Conservation (phyloP, 2,113 vertebrate genomes). For the Cyphomyrus discorhynchus region DNA sequence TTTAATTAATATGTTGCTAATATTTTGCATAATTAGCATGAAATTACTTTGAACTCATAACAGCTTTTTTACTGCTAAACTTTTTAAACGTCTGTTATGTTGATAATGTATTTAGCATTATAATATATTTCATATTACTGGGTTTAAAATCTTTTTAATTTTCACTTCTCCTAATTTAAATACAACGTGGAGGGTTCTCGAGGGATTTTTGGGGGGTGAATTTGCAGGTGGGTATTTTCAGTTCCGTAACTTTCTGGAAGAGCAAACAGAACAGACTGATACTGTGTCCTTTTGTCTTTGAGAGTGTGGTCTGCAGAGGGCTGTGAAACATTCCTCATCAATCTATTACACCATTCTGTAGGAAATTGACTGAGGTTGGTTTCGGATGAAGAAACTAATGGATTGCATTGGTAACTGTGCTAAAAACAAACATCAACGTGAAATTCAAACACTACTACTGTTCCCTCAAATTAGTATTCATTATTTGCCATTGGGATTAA, state of each 20-base stretch:
- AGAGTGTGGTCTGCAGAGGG: not conserved
- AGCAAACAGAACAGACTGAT: not conserved
- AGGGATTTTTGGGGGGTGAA: not conserved
- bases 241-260: not conserved
- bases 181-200: not conserved
- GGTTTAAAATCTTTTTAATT: not conserved
- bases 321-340: not conserved
- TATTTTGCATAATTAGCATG: not conserved
- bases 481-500: constrained; percentile 4
- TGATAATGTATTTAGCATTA: not conserved
- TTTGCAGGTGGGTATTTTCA: not conserved
- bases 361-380: not conserved
- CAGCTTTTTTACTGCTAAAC: not conserved
- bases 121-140: not conserved
- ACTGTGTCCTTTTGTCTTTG: not conserved
- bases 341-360: not conserved
- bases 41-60: not conserved
- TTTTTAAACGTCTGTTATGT: not conserved
- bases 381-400: not conserved
- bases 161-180: not conserved
- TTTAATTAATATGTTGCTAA: not conserved
- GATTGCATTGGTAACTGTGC: not conserved
- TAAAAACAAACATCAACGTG: not conserved
- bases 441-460: not conserved
- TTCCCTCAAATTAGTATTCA: constrained; percentile 1